Conservation (phyloP, 2,113 vertebrate species). For the Lontra canadensis region DNA sequence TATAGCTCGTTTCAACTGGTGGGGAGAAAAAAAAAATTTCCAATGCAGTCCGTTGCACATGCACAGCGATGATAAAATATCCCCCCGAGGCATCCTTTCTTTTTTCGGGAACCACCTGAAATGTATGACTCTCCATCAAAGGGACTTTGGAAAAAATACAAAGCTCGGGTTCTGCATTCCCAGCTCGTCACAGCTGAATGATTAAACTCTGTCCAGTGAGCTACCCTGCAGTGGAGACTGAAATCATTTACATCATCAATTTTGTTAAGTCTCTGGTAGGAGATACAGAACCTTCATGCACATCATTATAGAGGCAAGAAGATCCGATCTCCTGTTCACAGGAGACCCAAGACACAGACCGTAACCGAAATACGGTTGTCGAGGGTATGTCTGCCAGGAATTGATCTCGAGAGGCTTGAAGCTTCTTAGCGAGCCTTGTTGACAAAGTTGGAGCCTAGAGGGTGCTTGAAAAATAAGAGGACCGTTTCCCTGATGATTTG, state of each 20-base stretch:
- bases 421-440: not conserved
- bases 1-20: not conserved
- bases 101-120: not conserved
- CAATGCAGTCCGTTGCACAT: rapidly evolving
- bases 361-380: rapidly evolving
- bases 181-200: not conserved
- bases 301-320: rapidly evolving
- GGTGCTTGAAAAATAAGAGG: rapidly evolving
- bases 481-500: not conserved
- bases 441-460: not conserved
- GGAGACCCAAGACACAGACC: not conserved
- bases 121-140: not conserved
- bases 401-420: not conserved
- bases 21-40: not conserved
- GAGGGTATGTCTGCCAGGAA: too few species aligned
- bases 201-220: not conserved
- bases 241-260: not conserved
- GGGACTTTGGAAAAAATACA: not conserved
- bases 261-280: not conserved
- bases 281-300: rapidly evolving
- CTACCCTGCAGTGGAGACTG: rapidly evolving
- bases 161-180: not conserved
- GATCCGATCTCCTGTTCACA: rapidly evolving
- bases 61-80: too few species aligned
- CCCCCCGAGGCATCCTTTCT: not conserved